Percentiles rank a stretch among this genome's conserved stretches.
Evolutionary conservation across 2,888 invertebrate genomes (phyloP).

Genomic region (Digitonthophagus gazella): DNA sequence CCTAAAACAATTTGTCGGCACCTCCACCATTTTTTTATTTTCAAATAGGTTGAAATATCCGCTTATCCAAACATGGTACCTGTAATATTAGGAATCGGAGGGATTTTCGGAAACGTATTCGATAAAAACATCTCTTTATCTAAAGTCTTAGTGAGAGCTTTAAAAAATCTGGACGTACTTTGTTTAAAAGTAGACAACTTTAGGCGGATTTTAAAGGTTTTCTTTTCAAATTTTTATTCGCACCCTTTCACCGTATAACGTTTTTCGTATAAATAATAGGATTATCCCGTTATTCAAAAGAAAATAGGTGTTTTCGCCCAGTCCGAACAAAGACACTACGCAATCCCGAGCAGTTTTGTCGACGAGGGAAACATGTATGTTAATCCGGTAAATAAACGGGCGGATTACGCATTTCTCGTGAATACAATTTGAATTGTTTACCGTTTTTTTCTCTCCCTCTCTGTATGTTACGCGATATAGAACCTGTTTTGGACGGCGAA

Average conservation of each 20-base stretch:
- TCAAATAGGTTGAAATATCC: conserved; percentile 51
- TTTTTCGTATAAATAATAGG: conserved; percentile 48
- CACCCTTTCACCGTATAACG: too few relatives aligned
- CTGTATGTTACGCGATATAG: conserved; percentile 18
- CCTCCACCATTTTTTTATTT: background rate
- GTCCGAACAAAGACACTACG: conserved; percentile 51
- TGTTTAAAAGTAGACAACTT: conserved; percentile 54
- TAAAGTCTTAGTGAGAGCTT: conserved; percentile 53
- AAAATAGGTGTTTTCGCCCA: conserved; percentile 52
- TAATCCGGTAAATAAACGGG: conserved; percentile 20
- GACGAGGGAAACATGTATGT: conserved; percentile 21
- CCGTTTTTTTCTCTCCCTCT: background rate
- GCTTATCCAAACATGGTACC: conserved; percentile 56
- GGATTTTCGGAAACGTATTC: conserved; percentile 57
- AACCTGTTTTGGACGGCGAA: conserved; percentile 23
- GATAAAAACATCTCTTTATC: conserved; percentile 51
- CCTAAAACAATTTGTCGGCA: background rate
- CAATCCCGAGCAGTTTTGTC: conserved; percentile 50
- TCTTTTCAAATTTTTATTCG: too few relatives aligned
- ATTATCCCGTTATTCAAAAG: conserved; percentile 53
- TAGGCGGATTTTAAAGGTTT: conserved; percentile 51
- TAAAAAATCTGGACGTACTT: conserved; percentile 55
- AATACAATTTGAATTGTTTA: background rate
- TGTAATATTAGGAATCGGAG: conserved; percentile 56
- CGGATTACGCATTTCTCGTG: background rate